A percentile compares a stretch with the other conserved stretches of the same genome.
Conservation (phyloP, 2,888 invertebrate genomes). For the Seira sanloemensis region DNA sequence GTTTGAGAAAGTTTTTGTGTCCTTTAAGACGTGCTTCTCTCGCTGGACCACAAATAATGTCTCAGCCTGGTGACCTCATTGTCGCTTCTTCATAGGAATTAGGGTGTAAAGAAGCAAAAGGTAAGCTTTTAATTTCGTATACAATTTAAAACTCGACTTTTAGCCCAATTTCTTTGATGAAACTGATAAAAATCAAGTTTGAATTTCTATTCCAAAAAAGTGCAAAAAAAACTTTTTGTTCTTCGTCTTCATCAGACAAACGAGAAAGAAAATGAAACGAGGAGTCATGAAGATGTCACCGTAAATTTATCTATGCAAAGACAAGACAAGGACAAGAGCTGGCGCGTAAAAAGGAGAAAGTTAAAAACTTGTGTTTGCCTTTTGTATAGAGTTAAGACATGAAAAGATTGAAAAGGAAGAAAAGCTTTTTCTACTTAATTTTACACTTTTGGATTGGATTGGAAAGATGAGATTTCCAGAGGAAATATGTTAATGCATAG, state of each 20-base stretch:
- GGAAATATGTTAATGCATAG: slow-evolving; percentile 4
- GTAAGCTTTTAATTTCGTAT: neutral
- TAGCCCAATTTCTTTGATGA: neutral
- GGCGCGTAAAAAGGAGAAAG: neutral
- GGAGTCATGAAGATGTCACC: slow-evolving; percentile 1
- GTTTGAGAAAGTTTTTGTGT: neutral
- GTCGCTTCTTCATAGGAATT: neutral
- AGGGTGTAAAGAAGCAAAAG: neutral
- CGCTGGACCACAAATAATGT: neutral
- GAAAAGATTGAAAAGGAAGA: neutral
- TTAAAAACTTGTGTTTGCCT: neutral
- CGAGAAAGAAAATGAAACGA: neutral
- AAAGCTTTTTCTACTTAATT: neutral
- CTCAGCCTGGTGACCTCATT: neutral
- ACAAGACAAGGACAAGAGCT: neutral
- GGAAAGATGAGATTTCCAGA: slow-evolving; percentile 1
- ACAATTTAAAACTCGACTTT: no score
- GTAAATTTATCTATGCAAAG: neutral
- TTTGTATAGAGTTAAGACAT: slow-evolving; percentile 21
- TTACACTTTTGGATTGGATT: neutral
- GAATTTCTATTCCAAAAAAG: neutral
- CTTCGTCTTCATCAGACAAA: neutral
- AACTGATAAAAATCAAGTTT: neutral
- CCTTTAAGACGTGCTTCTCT: neutral
- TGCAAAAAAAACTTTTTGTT: neutral